These are phyloP conservation scores for Gymnodraco acuticeps DNA, from an alignment of 2,797 vertebrate genomes.

Conservation along the genomic window DNA sequence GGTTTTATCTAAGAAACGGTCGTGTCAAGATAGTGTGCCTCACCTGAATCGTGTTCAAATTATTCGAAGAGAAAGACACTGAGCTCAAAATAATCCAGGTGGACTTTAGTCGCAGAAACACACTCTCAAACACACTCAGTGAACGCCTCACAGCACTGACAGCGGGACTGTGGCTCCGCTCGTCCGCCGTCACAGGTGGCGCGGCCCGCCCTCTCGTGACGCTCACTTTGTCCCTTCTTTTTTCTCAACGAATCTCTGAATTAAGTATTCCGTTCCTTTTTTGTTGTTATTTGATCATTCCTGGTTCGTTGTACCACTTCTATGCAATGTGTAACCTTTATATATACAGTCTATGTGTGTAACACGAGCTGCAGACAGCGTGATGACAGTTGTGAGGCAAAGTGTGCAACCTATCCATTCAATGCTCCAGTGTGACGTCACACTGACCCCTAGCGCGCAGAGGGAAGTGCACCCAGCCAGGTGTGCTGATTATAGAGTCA, in stretches of 20 bases:
- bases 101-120: slow-evolving; percentile 62
- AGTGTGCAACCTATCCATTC: slow-evolving; percentile 31
- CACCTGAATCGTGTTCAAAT: slow-evolving; percentile 55
- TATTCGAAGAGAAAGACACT: slow-evolving; percentile 20
- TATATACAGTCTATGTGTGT: too few relatives aligned
- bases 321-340: background rate
- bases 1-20: background rate
- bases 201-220: slow-evolving; percentile 54
- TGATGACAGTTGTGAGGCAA: slow-evolving; percentile 6
- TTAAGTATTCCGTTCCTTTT: background rate
- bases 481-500: background rate
- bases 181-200: slow-evolving; percentile 71
- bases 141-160: slow-evolving; percentile 4
- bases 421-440: background rate
- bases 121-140: slow-evolving; percentile 28
- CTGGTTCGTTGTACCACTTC: background rate
- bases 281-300: background rate
- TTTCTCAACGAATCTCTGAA: background rate
- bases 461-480: slow-evolving; percentile 5
- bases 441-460: slow-evolving; percentile 48
- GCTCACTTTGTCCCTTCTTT: slow-evolving; percentile 21
- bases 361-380: background rate
- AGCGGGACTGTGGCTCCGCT: slow-evolving; percentile 32
- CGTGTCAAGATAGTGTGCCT: slow-evolving; percentile 15
- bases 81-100: slow-evolving; percentile 48